Base-by-base conservation (phyloP, 2,797 vertebrate genomes). In the Alcedo atthis region DNA sequence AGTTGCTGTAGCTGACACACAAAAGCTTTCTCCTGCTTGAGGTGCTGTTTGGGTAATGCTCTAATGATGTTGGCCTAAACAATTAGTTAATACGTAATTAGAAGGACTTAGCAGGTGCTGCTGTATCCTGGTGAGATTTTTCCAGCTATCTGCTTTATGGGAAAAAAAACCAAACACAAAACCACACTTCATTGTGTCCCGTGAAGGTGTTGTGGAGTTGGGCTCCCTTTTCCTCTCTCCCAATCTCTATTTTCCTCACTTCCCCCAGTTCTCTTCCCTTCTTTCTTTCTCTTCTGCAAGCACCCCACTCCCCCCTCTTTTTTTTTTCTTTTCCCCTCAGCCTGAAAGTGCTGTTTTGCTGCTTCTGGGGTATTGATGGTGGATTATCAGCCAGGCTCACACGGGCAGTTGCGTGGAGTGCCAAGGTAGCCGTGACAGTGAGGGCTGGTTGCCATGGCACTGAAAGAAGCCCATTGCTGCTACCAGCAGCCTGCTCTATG, bases 331-430 rank as follows among this genome's bases (percentile, higher is more conserved):
- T 83, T 83, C 87, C 67, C 69, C 68, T 88, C 89, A 82, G 83
- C 96, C 94, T 94, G 94, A 97, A 97, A 97, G 97, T 95, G 89
- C 97, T 96, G 96, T 97, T 97, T 97, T 97, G 91, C 95, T 89
- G 95, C 96, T 97, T 98, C 97, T 96, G 92, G 95, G 92, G 93
- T 97, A 98, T 98, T 98, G 98, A 98, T 97, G 98, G 97, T 97
- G 91, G 97, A 98, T 98, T 98, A 98, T 98, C 98, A 98, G 97
- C 97, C 96, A 96, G 97, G 96, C 97, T 98, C 98, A 98, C 97
- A 98, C 97, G 25, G 96, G 97, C 98, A 98, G 98, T 98, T 98
- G 96, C 98, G 96, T 95, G 96, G 98, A 97, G 97, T 89, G 64
- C 97, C 96, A 97, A 97, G 98, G 98, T 98, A 98, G 97, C 97